phyloP scores from a whole-genome alignment of 2,797 vertebrate genomes.

The Rhinella marina region DNA sequence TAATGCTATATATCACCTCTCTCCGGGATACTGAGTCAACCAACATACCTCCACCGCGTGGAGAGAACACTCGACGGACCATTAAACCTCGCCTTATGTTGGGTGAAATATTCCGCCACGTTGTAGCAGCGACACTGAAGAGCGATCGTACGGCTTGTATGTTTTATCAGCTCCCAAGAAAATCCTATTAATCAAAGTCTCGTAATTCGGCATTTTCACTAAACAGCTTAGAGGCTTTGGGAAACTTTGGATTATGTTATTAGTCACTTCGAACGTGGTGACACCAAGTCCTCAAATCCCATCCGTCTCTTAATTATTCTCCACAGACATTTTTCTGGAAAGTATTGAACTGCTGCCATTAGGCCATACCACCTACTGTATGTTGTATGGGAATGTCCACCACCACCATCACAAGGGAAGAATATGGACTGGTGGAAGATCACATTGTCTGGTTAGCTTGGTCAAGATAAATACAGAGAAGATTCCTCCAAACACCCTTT shows the following conservation, averaged over 20 bases:
- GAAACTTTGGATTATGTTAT: constrained; percentile 12
- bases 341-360: not conserved
- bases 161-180: constrained; percentile 29
- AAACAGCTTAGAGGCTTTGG: not conserved
- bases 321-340: not conserved
- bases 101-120: not conserved
- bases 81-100: constrained; percentile 20
- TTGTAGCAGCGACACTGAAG: not conserved
- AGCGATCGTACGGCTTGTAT: not conserved
- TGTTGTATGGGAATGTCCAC: not conserved
- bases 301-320: not conserved
- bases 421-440: not conserved
- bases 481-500: not conserved
- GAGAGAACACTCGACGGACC: not conserved
- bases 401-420: not conserved
- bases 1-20: not conserved
- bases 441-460: not conserved
- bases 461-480: not conserved
- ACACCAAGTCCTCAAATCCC: not conserved
- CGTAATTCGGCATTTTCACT: not conserved
- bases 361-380: not conserved
- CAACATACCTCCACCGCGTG: not conserved
- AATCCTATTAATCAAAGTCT: constrained; percentile 35
- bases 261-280: constrained; percentile 20
- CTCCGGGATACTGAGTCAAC: not conserved